Percentiles rank a stretch among this genome's conserved stretches.
Conservation (phyloP, 2,888 invertebrate species). For the Xiphydria camelus region DNA sequence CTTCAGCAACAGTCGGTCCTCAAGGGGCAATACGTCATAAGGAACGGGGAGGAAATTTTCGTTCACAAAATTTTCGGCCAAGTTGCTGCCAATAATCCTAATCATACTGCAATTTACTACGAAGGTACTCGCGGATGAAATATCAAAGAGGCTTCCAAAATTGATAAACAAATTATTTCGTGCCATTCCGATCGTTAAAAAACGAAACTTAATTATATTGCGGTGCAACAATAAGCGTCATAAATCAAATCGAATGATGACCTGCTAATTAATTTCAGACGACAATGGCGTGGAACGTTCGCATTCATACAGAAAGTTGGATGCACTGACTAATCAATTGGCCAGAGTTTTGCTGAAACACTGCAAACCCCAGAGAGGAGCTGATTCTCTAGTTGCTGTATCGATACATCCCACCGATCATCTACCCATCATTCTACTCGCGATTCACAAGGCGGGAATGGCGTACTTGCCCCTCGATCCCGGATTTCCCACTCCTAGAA, state of each 20-base stretch:
- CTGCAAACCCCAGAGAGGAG: conserved; percentile 60
- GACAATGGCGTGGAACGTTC: conserved; percentile 33
- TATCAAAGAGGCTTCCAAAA: neutral
- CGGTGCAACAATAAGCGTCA: too few relatives aligned
- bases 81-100: conserved; percentile 60
- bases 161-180: too few relatives aligned
- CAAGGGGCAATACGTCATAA: conserved; percentile 50
- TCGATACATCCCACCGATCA: conserved; percentile 78
- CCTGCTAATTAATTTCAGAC: conserved; percentile 31
- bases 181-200: too few relatives aligned
- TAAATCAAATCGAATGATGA: too few relatives aligned
- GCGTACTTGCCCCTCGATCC: conserved; percentile 85
- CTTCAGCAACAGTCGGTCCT: conserved; percentile 74
- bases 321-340: conserved; percentile 63
- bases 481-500: conserved; percentile 70
- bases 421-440: conserved; percentile 69
- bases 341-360: conserved; percentile 61
- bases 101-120: conserved; percentile 67
- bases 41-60: conserved; percentile 49
- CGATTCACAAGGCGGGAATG: conserved; percentile 80
- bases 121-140: conserved; percentile 57
- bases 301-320: conserved; percentile 63
- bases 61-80: conserved; percentile 65
- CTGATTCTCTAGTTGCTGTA: conserved; percentile 76
- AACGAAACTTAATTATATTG: too few relatives aligned